A percentile compares a stretch with the other conserved stretches of the same genome.
Evolutionary conservation across 1,140 invertebrate genomes (phyloP).

Genomic region (Maconellicoccus hirsutus): DNA sequence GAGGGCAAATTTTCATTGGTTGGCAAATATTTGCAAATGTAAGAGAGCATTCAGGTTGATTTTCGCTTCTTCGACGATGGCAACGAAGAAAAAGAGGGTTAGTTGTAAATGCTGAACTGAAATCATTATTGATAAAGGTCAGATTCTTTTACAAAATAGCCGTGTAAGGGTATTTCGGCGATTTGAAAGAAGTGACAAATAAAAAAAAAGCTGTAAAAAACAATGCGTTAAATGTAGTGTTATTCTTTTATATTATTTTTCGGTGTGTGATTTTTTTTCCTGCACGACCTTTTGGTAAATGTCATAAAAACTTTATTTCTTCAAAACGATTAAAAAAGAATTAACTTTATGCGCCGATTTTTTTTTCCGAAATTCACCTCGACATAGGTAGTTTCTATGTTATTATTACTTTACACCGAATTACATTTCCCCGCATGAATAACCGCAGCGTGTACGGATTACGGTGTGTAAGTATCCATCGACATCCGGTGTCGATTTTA

Average conservation of each 20-base stretch:
- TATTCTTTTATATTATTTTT: constrained; percentile 1
- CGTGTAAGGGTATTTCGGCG: background rate
- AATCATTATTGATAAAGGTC: constrained; percentile 9
- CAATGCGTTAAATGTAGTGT: constrained; percentile 8
- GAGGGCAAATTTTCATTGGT: too few species aligned
- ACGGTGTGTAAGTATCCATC: background rate
- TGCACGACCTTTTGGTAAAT: background rate
- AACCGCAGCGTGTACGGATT: too few species aligned
- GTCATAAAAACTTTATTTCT: constrained; percentile 1
- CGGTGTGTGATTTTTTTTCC: background rate
- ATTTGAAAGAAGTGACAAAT: constrained; percentile 9
- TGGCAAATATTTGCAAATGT: too few species aligned
- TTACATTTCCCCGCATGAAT: too few species aligned
- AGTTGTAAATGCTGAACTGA: background rate
- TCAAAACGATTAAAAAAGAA: background rate
- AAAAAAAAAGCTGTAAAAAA: constrained; percentile 10
- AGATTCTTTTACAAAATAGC: constrained; percentile 5
- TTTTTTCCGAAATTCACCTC: background rate
- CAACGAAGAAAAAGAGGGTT: background rate
- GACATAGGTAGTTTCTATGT: too few species aligned
- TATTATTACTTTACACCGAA: too few species aligned
- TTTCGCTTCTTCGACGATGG: background rate
- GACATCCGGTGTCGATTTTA: background rate
- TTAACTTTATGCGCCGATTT: background rate
- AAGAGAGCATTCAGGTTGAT: background rate